These are phyloP conservation scores for Peromyscus eremicus DNA, from an alignment of 2,797 vertebrate species.

Conservation along the genomic window DNA sequence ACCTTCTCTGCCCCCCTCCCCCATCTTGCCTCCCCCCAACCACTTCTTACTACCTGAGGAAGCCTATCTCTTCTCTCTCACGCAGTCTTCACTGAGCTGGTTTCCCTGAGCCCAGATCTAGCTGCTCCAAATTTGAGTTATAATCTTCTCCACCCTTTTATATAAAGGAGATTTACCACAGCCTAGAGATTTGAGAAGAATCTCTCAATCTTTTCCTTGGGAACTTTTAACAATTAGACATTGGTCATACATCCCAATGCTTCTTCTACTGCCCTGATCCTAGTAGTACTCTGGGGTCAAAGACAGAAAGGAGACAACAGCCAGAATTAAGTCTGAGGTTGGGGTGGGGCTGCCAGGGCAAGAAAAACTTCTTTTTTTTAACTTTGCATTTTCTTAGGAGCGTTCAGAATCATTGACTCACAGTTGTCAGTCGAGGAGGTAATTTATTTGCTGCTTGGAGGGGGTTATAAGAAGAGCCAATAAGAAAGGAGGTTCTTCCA, in stretches of 20 bases:
- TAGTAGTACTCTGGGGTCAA: slow-evolving; percentile 37
- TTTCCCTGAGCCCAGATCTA: slow-evolving; percentile 49
- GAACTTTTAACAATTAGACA: slow-evolving; percentile 63
- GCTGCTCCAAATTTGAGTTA: slow-evolving; percentile 64
- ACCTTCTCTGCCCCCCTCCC: background rate
- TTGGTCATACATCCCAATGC: slow-evolving; percentile 30
- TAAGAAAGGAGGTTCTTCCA: slow-evolving; percentile 54
- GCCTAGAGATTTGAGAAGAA: slow-evolving; percentile 66
- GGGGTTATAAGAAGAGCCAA: slow-evolving; percentile 47
- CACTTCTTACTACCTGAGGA: slow-evolving; percentile 52
- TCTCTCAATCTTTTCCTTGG: slow-evolving; percentile 33
- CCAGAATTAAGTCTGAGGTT: slow-evolving; percentile 45
- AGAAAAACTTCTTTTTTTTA: slow-evolving; percentile 51
- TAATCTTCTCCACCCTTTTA: slow-evolving; percentile 37
- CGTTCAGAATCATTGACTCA: slow-evolving; percentile 65
- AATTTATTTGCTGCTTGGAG: slow-evolving; percentile 64
- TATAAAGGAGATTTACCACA: slow-evolving; percentile 62
- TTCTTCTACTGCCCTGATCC: background rate
- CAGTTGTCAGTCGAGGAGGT: slow-evolving; percentile 45
- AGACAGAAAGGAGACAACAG: slow-evolving; percentile 48
- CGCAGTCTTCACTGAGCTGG: slow-evolving; percentile 42
- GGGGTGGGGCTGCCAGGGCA: slow-evolving; percentile 11
- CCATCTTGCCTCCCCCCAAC: background rate
- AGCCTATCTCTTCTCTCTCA: slow-evolving; percentile 42
- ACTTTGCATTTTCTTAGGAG: slow-evolving; percentile 53